A percentile compares a stretch with the other conserved stretches of the same genome.
These are phyloP conservation scores for Neotoxoptera formosana DNA, from an alignment of 1,140 invertebrate species.

Conservation along the genomic window DNA sequence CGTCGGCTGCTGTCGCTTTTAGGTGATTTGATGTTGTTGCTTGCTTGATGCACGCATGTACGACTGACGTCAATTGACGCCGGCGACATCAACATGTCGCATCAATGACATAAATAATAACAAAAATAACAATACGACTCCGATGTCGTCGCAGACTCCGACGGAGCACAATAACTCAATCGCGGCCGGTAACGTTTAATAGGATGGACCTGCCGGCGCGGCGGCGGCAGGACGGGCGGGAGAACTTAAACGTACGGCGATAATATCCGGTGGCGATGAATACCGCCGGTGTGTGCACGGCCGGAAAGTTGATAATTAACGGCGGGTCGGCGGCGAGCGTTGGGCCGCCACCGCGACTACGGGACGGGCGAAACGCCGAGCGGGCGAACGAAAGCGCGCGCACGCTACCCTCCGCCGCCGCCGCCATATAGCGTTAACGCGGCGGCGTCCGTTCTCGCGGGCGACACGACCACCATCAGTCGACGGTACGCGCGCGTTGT, in stretches of 20 bases:
- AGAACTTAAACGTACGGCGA: conserved; percentile 37
- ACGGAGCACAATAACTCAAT: not conserved
- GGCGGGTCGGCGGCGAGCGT: conserved; percentile 2
- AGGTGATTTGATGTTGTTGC: too few relatives aligned
- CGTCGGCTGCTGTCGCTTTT: not conserved
- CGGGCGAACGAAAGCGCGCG: conserved; percentile 31
- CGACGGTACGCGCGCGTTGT: conserved; percentile 37
- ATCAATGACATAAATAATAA: not conserved
- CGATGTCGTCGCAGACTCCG: too few relatives aligned
- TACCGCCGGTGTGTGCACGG: conserved; percentile 27
- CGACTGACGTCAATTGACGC: not conserved
- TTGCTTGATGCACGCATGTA: not conserved
- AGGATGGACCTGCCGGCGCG: not conserved
- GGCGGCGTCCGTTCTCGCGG: conserved; percentile 51
- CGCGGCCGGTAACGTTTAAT: not conserved
- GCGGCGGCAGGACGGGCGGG: too few relatives aligned
- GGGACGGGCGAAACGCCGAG: conserved; percentile 19
- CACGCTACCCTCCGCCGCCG: conserved; percentile 44
- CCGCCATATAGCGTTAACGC: not conserved
- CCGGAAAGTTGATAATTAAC: conserved; percentile 57
- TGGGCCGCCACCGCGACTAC: not conserved
- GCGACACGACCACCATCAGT: conserved; percentile 40
- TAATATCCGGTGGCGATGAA: conserved; percentile 55
- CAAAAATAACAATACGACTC: not conserved
- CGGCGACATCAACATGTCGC: too few relatives aligned